Percentiles rank a stretch among this genome's conserved stretches.
Evolutionary conservation across 1,140 invertebrate species (phyloP).

Genomic region (Pseudachorutes palmiensis): DNA sequence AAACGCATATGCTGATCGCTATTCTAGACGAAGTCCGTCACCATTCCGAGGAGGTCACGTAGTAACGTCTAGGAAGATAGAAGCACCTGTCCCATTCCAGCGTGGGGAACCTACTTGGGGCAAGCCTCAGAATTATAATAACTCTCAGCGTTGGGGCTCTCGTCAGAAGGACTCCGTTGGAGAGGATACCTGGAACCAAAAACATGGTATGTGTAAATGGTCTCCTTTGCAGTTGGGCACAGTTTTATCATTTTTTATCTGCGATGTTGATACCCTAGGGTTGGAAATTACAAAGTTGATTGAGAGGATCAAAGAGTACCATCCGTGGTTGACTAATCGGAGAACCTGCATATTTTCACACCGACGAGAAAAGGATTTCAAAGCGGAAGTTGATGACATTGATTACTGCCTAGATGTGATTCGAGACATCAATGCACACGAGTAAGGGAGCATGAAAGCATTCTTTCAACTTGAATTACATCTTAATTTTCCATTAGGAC

Average conservation of each 20-base stretch:
- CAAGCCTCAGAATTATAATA: neutral
- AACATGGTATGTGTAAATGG: no score
- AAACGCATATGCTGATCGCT: neutral
- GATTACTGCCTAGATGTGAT: conserved; percentile 11
- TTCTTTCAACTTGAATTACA: neutral
- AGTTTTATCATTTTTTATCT: no score
- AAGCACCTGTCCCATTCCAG: neutral
- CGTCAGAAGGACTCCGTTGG: no score
- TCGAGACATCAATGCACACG: neutral
- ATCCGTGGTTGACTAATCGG: conserved; percentile 13
- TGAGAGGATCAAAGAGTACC: conserved; percentile 3
- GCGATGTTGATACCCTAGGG: neutral
- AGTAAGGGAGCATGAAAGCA: no score
- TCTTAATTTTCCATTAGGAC: neutral
- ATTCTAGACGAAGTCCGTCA: neutral
- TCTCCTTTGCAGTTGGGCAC: no score
- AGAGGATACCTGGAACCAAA: no score
- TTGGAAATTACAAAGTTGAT: conserved; percentile 5
- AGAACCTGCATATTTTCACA: conserved; percentile 4
- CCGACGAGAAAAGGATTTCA: conserved; percentile 5
- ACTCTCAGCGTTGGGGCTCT: neutral
- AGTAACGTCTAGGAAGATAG: neutral
- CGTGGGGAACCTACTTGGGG: neutral
- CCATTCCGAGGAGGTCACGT: neutral
- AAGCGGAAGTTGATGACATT: conserved; percentile 24